Base-by-base conservation (phyloP, 2,797 vertebrate species). In the Acipenser ruthenus region DNA sequence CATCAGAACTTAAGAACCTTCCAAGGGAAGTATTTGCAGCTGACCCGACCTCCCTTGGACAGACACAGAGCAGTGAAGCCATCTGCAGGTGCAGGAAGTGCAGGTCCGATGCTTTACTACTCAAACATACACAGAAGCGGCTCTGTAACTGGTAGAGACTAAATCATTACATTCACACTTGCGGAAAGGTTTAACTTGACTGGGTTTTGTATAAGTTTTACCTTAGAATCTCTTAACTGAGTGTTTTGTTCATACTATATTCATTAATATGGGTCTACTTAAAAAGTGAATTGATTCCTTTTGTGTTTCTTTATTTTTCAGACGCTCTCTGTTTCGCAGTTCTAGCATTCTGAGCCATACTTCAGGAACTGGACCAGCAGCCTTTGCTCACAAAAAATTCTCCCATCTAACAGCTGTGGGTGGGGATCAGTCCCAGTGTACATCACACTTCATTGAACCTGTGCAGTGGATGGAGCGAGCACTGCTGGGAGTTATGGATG, bases 51-150 rank as follows among this genome's bases (percentile, higher is more conserved):
- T 63, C 47, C 7, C 0, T 11, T 1, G 82, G 77, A 65, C 83
- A 87, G 71, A 86, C 79, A 70, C 74, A 69, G 13, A 83, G 80
- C 69, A 70, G 82, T 53, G 94, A 95, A 55, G 71, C 81, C 72
- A 85, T 93, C 68, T 97, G 95, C 75, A 91, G 91, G 73, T 98
- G 96, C 82, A 91, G 94, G 74, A 99, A 95, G 68, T 99, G 96
- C 91, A 93, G 96, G 95, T 97, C 82, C 77, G 69, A 50, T 37
- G 23, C 4, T 37, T 37, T 37, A 4, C 23, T 37, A 37, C 23
- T 52, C 23, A 37, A 37, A 37, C 23, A 37, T 2, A 37, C 23
- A 37, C 23, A 37, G 23, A 37, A 37, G 23, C 23, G 2, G 2
- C 23, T 37, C 23, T 37, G 0, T 37, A 37, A 37, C 23, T 37